Percentiles rank a stretch among this genome's conserved stretches.
Evolutionary conservation across 2,113 vertebrate species (phyloP).

Genomic region (Caretta caretta): DNA sequence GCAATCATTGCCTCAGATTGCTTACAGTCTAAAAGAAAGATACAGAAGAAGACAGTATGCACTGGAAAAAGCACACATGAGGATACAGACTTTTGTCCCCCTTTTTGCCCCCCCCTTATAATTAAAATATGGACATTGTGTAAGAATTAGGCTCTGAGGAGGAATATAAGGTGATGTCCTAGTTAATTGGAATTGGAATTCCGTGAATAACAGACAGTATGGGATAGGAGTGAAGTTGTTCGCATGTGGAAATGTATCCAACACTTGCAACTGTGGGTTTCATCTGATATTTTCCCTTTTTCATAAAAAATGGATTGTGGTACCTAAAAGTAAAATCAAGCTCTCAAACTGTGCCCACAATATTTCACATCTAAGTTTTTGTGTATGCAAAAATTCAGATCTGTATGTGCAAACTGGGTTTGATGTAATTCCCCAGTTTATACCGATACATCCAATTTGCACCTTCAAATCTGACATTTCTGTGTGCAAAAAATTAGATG

Average conservation of each 20-base stretch:
- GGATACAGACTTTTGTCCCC: neutral
- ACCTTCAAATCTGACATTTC: neutral
- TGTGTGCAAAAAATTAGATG: conserved; percentile 14
- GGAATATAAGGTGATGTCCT: neutral
- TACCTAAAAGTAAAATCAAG: neutral
- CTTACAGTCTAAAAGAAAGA: neutral
- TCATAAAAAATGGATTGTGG: neutral
- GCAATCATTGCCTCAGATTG: neutral
- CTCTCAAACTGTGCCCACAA: neutral
- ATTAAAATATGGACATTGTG: neutral
- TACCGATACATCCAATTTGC: neutral
- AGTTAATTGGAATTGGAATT: neutral
- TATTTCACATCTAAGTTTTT: neutral
- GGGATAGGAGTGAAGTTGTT: neutral
- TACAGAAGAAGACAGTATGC: neutral
- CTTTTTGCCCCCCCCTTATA: neutral
- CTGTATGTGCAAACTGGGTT: neutral
- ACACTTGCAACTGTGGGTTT: neutral
- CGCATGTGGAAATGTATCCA: neutral
- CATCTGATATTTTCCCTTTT: neutral
- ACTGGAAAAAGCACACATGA: neutral
- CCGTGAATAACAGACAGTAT: neutral
- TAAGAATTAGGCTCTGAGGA: neutral
- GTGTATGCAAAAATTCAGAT: neutral
- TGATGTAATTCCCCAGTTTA: neutral